Percentiles rank a stretch among this genome's conserved stretches.
These are phyloP conservation scores for Sturmia bella DNA, from an alignment of 2,888 invertebrate species.

Conservation along the genomic window DNA sequence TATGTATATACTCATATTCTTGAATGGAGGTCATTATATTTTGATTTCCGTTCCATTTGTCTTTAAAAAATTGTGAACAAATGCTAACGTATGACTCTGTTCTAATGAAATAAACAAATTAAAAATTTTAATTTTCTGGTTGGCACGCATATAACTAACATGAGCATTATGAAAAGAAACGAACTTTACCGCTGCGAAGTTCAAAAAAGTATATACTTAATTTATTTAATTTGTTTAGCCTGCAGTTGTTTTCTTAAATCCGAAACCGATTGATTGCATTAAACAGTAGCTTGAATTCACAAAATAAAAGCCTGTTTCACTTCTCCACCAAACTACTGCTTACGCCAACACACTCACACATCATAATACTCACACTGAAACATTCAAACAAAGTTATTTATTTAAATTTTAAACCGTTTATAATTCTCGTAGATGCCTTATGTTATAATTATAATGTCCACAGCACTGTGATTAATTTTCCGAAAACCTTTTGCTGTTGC, in stretches of 20 bases:
- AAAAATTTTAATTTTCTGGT: too few species aligned
- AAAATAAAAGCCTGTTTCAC: slow-evolving; percentile 71
- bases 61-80: too few species aligned
- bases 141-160: too few species aligned
- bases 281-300: slow-evolving; percentile 71
- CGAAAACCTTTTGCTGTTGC: slow-evolving; percentile 13
- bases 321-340: slow-evolving; percentile 55
- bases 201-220: too few species aligned
- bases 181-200: too few species aligned
- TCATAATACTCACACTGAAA: slow-evolving; percentile 1
- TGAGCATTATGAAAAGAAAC: too few species aligned
- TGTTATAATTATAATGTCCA: slow-evolving; percentile 51
- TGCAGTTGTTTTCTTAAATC: neutral
- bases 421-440: slow-evolving; percentile 40
- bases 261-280: slow-evolving; percentile 66
- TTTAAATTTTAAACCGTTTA: slow-evolving; percentile 17
- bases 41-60: too few species aligned
- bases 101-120: too few species aligned
- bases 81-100: too few species aligned
- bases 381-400: neutral
- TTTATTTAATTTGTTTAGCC: too few species aligned
- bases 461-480: slow-evolving; percentile 24
- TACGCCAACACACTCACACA: slow-evolving; percentile 6
- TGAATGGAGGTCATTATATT: too few species aligned
- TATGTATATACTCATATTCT: too few species aligned